phyloP scores from a whole-genome alignment of 2,113 vertebrate species.

The Colossoma macropomum region DNA sequence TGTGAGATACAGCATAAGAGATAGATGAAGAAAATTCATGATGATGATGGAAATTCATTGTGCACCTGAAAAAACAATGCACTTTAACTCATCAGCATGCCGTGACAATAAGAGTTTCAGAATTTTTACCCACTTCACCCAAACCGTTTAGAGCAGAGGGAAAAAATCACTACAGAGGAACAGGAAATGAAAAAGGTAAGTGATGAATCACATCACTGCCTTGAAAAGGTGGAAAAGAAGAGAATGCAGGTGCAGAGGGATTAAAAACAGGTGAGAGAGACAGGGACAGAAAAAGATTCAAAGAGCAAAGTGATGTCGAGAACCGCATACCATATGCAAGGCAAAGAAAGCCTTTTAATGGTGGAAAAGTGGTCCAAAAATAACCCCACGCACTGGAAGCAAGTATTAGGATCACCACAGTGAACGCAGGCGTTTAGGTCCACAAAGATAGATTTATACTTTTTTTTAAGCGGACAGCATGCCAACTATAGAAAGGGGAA shows the following conservation, averaged over 20 bases:
- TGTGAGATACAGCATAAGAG: not conserved
- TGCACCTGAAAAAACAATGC: not conserved
- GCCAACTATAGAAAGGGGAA: too few species aligned
- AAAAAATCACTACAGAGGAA: not conserved
- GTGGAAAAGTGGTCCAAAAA: conserved; percentile 46
- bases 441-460: too few species aligned
- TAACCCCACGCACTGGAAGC: not conserved
- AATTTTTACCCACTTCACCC: not conserved
- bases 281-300: conserved; percentile 4
- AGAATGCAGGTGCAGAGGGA: conserved; percentile 9
- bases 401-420: conserved; percentile 39
- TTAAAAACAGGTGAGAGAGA: conserved; percentile 32
- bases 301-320: conserved; percentile 35
- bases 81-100: not conserved
- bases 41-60: not conserved
- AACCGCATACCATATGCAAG: not conserved
- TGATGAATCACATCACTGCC: conserved; percentile 33
- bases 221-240: not conserved
- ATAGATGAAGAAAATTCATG: not conserved
- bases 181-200: not conserved
- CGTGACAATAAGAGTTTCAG: too few species aligned
- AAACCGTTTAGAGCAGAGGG: not conserved
- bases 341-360: conserved; percentile 14
- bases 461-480: too few species aligned
- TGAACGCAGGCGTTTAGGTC: not conserved